Evolutionary conservation across 2,797 vertebrate species (phyloP), one percentile per base, ranked within the genome.

Genomic region (Pseudomugil tenellus): DNA sequence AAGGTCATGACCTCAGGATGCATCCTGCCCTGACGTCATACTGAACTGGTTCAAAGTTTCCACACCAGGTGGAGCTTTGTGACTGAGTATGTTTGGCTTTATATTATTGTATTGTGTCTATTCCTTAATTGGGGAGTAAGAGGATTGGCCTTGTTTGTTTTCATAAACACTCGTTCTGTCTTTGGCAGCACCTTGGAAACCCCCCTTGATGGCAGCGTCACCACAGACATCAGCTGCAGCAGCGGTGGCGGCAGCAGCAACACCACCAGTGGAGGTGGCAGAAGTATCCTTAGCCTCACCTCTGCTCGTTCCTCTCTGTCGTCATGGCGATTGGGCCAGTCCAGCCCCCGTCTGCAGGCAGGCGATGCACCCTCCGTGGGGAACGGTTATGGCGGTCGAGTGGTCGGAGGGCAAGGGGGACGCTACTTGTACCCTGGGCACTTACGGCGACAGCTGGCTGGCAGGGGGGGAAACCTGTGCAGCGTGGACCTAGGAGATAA

Each of bases 241-340:
- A 91, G 95, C 1, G 41, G 63, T 0, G 91, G 95, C 2, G 29
- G 74, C 0, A 25, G 72, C 52, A 62, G 72, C 0, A 25, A 70
- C 52, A 62, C n/a, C 61, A 32, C 12, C 41, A 62, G 73, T 2
- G 79, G 41, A 26, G 65, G 82, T 0, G 85, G 96, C 12, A 95
- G 97, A 48, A 96, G 96, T 74, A 95, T 98, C 84, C 96, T 98
- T 91, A 98, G 97, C 87, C 84, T 97, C 72, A 95, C 65, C 4
- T 97, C 97, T 23, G 94, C 95, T 82, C 96, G 96, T 64, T 96
- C 97, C 0, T 97, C 97, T 0, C 95, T 97, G 1, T 93, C 98
- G 1, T 97, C 97, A 11, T 98, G 97, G 97, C 95, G 96, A 80
- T 94, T 97, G 0, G 97, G 97, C 34, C 96, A 98, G 87, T 95